Percentiles rank a stretch among this genome's conserved stretches.
These are phyloP conservation scores for Dinothrombium tinctorium DNA, from an alignment of 1,140 invertebrate genomes.

Conservation along the genomic window DNA sequence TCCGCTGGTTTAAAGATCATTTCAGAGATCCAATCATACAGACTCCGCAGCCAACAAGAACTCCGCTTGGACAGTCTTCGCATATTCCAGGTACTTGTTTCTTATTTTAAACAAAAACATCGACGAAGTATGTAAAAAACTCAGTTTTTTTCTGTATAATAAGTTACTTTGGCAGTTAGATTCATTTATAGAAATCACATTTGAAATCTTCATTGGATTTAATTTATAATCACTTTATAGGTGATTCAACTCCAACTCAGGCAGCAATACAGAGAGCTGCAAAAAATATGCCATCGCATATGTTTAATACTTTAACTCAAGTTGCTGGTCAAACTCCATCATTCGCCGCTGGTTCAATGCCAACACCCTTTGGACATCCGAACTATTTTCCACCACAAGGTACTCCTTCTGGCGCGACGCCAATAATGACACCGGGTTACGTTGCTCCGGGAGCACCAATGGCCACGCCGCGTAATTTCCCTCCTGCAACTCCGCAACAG, in stretches of 20 bases:
- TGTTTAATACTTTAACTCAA: slow-evolving; percentile 42
- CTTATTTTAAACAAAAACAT: too few species aligned
- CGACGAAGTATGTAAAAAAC: too few species aligned
- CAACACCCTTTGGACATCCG: too few species aligned
- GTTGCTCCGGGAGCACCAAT: too few species aligned
- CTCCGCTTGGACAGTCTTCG: too few species aligned
- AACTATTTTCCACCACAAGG: not conserved
- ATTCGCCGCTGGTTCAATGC: slow-evolving; percentile 19
- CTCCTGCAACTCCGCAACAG: not conserved
- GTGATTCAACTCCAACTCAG: slow-evolving; percentile 23
- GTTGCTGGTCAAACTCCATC: slow-evolving; percentile 40
- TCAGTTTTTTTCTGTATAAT: not conserved
- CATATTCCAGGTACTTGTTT: too few species aligned
- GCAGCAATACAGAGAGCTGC: slow-evolving; percentile 46
- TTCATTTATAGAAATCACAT: too few species aligned
- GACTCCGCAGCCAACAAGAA: not conserved
- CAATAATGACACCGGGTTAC: too few species aligned
- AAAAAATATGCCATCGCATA: slow-evolving; percentile 41
- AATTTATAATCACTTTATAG: not conserved
- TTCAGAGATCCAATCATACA: slow-evolving; percentile 53
- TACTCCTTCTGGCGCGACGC: too few species aligned
- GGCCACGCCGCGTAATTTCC: too few species aligned
- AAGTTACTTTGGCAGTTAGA: too few species aligned
- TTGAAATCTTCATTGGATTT: too few species aligned
- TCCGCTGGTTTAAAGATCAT: slow-evolving; percentile 96